Base-by-base conservation (phyloP, 2,113 vertebrate species). In the Nothoprocta pentlandii region DNA sequence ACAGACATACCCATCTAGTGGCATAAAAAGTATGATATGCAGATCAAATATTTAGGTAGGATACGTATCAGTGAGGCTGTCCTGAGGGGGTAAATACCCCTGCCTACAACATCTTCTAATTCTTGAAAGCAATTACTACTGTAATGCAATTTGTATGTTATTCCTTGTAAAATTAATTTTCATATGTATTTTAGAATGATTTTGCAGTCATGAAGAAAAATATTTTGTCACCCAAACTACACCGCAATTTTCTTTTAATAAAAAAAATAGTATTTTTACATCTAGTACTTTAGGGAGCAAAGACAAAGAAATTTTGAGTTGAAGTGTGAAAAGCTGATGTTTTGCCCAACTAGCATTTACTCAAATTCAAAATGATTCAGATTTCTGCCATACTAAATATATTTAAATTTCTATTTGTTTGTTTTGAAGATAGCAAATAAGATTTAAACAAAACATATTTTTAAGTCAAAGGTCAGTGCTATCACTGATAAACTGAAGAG, bases 261-360 rank as follows among this genome's bases (percentile, higher is more conserved):
- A 87, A 92, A 92, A 84, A 17, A 25, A 59, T 30, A 63, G 21
- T 61, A 78, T 53, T 56, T 71, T 73, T 61, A 75, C 19, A 64
- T 51, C 61, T 87, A 22, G 23, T 84, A 39, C 56, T 81, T 86
- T 66, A 81, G 74, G 28, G 39, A 22, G 12, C 51, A 75, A 68
- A 70, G 78, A 28, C 49, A 80, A 92, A 66, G 41, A 42, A 71
- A 25, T 22, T 41, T 66, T 34, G 79, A 84, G 66, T 44, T 94
- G 69, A 90, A 44, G 41, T 15, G 28, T 67, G 28, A 42, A 67
- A 44, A 67, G 26, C 39, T 39, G 36, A 23, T 49, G 49, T 49
- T 44, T 30, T 44, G 10, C 0, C 2, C 5, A 39, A 39, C 94
- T 51, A 85, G 87, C 26, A 66, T 69, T 67, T 42, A 49, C 80